Evolutionary conservation across 2,797 vertebrate species (phyloP).

Genomic region (Eulemur albifrons): DNA sequence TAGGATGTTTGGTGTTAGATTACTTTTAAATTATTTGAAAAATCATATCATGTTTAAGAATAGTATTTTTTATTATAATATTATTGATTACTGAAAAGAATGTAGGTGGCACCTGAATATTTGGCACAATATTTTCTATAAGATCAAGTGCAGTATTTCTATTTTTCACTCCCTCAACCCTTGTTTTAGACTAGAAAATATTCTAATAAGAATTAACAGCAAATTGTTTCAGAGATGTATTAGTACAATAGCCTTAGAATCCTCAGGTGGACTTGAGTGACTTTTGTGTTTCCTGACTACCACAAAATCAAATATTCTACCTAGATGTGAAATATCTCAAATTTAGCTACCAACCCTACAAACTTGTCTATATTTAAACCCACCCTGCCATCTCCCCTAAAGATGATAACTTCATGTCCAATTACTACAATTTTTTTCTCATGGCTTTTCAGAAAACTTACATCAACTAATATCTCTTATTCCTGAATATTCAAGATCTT

Average conservation of each 20-base stretch:
- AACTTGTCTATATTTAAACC: not conserved
- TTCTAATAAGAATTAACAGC: not conserved
- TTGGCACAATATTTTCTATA: not conserved
- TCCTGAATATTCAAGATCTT: constrained; percentile 31
- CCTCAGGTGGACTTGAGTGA: not conserved
- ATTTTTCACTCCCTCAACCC: not conserved
- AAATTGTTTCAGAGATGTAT: not conserved
- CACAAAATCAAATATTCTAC: not conserved
- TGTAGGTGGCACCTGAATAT: not conserved
- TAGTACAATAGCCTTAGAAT: not conserved
- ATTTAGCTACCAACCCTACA: not conserved
- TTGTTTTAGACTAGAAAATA: not conserved
- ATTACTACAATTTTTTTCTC: constrained; percentile 25
- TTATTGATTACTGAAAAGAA: not conserved
- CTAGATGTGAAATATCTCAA: not conserved
- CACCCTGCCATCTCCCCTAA: not conserved
- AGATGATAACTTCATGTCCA: not conserved
- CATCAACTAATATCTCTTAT: not conserved
- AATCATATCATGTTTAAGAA: not conserved
- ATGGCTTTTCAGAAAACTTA: not conserved
- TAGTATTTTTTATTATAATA: not conserved
- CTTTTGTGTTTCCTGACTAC: not conserved
- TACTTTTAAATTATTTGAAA: not conserved
- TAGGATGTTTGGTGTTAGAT: not conserved
- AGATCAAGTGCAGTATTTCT: not conserved